These are phyloP conservation scores for Drosophila orosa DNA, from an alignment of 1,140 invertebrate genomes.

Conservation along the genomic window DNA sequence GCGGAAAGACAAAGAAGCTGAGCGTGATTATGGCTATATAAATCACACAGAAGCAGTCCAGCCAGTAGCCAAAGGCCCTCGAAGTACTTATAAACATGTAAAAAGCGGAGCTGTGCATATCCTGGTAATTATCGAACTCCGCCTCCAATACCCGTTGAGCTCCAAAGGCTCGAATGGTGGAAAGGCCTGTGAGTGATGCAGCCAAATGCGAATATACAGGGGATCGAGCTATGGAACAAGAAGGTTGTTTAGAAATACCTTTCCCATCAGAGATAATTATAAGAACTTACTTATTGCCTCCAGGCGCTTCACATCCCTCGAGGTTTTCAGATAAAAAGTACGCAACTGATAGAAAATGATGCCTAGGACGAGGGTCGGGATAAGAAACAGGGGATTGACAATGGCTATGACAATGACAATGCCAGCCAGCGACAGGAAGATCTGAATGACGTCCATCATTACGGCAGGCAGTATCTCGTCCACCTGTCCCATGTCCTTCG, in stretches of 20 bases:
- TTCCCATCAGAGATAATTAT: not conserved
- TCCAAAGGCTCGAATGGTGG: slow-evolving; percentile 94
- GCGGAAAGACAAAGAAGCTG: slow-evolving; percentile 88
- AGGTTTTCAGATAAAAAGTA: slow-evolving; percentile 92
- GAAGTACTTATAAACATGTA: slow-evolving; percentile 88
- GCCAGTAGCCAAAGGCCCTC: slow-evolving; percentile 90
- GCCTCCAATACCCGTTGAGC: slow-evolving; percentile 91
- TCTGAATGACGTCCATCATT: slow-evolving; percentile 91
- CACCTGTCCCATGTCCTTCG: slow-evolving; percentile 93
- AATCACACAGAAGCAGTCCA: slow-evolving; percentile 90
- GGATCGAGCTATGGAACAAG: slow-evolving; percentile 87
- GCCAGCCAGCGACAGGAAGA: slow-evolving; percentile 89
- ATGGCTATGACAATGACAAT: slow-evolving; percentile 91
- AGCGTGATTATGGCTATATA: slow-evolving; percentile 89
- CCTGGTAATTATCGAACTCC: slow-evolving; percentile 92
- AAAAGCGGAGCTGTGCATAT: slow-evolving; percentile 88
- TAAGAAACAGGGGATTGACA: slow-evolving; percentile 90
- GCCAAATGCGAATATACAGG: slow-evolving; percentile 95
- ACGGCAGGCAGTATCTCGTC: slow-evolving; percentile 93
- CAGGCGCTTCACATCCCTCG: slow-evolving; percentile 93
- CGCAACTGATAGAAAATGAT: slow-evolving; percentile 91
- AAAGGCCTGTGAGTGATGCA: slow-evolving; percentile 93
- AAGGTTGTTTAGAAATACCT: not conserved
- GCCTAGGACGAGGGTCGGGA: slow-evolving; percentile 89
- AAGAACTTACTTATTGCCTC: slow-evolving; percentile 93